Percentiles rank a stretch among this genome's conserved stretches.
These are phyloP conservation scores for Varroa destructor DNA, from an alignment of 1,140 invertebrate species.

Conservation along the genomic window DNA sequence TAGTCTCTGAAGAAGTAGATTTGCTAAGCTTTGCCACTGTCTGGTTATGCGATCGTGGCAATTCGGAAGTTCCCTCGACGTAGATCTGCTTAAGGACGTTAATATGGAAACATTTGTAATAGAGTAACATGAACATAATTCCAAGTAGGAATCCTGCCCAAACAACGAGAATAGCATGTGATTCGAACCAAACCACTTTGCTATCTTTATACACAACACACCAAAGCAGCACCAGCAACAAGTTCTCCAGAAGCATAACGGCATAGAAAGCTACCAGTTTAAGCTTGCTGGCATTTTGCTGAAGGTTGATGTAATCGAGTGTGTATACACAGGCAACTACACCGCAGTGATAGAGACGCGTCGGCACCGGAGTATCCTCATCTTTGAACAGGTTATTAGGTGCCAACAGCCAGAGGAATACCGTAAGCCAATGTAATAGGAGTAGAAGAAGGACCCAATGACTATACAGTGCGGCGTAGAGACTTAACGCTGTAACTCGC, in stretches of 20 bases:
- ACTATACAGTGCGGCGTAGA: conserved; percentile 69
- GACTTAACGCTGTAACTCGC: conserved; percentile 60
- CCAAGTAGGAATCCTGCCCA: conserved; percentile 57
- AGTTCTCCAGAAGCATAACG: conserved; percentile 80
- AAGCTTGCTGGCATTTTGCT: conserved; percentile 60
- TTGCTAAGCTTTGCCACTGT: conserved; percentile 33
- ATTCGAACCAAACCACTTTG: conserved; percentile 48
- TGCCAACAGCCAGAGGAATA: conserved; percentile 71
- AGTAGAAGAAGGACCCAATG: conserved; percentile 68
- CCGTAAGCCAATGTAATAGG: conserved; percentile 62
- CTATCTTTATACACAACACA: conserved; percentile 15
- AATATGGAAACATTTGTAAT: conserved; percentile 61
- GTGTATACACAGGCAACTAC: conserved; percentile 71
- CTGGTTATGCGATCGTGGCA: conserved; percentile 28
- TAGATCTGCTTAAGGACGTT: conserved; percentile 26
- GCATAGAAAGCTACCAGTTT: conserved; percentile 75
- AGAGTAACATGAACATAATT: conserved; percentile 67
- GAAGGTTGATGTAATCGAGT: conserved; percentile 76
- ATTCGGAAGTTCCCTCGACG: conserved; percentile 34
- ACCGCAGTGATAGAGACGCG: conserved; percentile 54
- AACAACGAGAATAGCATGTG: conserved; percentile 48
- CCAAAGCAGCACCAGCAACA: conserved; percentile 56
- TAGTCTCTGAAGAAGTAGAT: conserved; percentile 31
- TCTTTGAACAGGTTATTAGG: conserved; percentile 68
- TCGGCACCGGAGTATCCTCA: conserved; percentile 53